phyloP scores from a whole-genome alignment of 2,113 vertebrate genomes.

The Perccottus glenii region DNA sequence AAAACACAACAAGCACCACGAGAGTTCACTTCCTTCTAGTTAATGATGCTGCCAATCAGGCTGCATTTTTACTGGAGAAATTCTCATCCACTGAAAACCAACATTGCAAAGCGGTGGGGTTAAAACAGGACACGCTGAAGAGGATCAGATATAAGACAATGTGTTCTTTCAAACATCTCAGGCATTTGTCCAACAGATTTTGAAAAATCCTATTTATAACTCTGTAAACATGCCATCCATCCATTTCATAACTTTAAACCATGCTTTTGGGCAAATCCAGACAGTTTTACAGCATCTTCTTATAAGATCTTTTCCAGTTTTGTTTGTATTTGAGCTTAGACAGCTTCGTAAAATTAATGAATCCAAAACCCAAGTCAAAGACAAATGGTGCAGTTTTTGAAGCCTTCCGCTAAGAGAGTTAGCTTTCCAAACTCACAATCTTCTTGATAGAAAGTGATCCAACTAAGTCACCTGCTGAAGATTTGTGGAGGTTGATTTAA shows the following conservation, averaged over 20 bases:
- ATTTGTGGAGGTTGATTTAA: too few relatives aligned
- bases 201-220: conserved; percentile 36
- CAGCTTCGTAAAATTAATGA: not conserved
- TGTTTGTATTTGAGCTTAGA: not conserved
- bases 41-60: not conserved
- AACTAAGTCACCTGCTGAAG: too few relatives aligned
- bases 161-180: conserved; percentile 17
- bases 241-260: not conserved
- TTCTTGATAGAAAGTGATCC: too few relatives aligned
- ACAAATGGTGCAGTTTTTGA: not conserved
- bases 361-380: too few relatives aligned
- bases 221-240: not conserved
- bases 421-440: not conserved
- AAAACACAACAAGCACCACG: conserved; percentile 4
- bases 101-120: conserved; percentile 5
- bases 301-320: not conserved
- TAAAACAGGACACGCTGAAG: conserved; percentile 10
- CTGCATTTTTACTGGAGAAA: not conserved
- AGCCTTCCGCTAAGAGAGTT: not conserved
- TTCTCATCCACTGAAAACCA: not conserved
- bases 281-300: not conserved
- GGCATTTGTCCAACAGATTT: conserved; percentile 34
- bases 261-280: not conserved
- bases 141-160: conserved; percentile 2
- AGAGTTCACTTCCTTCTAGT: conserved; percentile 1